Evolutionary conservation across 2,888 invertebrate genomes (phyloP), one percentile per base, ranked within the genome.

Genomic region (Dichetophora obliterata): DNA sequence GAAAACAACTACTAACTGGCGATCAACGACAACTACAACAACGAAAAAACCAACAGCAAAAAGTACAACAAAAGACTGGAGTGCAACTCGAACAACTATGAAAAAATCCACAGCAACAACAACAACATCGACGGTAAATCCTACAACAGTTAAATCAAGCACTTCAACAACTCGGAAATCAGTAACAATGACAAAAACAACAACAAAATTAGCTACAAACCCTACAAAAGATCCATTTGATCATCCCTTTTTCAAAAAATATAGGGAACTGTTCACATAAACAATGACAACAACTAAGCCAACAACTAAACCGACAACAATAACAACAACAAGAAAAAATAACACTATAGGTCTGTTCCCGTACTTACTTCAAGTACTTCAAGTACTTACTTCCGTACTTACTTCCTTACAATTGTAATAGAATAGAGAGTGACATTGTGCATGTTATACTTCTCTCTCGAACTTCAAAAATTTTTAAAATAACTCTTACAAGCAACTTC

Each of bases 181-280:
- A 50, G 59, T 59, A 69, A 52, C 50, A 52, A 9, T 16, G 5
- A 31, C 27, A 70, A 54, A 9, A n/a, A 70, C 31, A 70, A 70
- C 31, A 34, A 16, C 54, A 52, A 52, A 52, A 27, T 6, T 19
- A 43, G 37, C 34, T 59, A 59, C 9, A 31, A 27, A 24, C 70
- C n/a, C n/a, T 31, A 70, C 52, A 54, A 70, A 54, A 70, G 75
- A 81, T 78, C 79, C 81, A 22, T 80, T 81, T 57, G 78, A 74
- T 69, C 79, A 81, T 73, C 80, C 81, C 8, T 81, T 81, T 63
- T 82, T 82, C 66, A 65, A 77, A 22, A 80, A 79, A 79, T 71
- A 76, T 31, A 78, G 75, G 48, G 79, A 79, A 59, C 43, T 77
- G 43, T 27, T 61, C 2, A 70, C 50, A 16, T 65, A 22, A 50